Evolutionary conservation across 1,140 invertebrate genomes (phyloP).

Genomic region (Meloidogyne floridensis): DNA sequence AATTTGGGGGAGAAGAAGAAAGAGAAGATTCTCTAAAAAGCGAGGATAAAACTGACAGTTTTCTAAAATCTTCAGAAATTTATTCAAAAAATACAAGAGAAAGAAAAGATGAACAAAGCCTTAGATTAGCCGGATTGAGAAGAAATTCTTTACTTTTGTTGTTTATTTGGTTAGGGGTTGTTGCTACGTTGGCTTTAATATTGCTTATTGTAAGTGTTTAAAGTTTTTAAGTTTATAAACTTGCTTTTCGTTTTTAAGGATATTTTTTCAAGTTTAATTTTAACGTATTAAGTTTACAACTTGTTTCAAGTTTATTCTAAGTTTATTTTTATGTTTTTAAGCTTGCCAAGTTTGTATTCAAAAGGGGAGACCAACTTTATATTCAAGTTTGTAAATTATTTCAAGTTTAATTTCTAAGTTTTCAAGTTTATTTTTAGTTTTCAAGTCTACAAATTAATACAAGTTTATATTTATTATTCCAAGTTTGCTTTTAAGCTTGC

Average conservation of each 20-base stretch:
- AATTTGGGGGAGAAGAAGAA: not conserved
- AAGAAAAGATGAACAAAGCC: conserved; percentile 29
- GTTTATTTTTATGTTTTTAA: too few species aligned
- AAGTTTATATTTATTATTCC: not conserved
- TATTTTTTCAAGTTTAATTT: not conserved
- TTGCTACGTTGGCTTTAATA: conserved; percentile 43
- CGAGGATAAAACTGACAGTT: not conserved
- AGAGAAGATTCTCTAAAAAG: not conserved
- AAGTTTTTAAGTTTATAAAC: not conserved
- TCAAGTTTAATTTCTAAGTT: conserved; percentile 7
- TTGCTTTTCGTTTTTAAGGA: too few species aligned
- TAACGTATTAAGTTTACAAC: not conserved
- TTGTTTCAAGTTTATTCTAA: not conserved
- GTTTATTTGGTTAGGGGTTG: conserved; percentile 46
- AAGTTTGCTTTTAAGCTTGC: not conserved
- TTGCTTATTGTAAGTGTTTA: conserved; percentile 38
- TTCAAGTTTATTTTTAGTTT: not conserved
- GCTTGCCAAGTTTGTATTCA: not conserved
- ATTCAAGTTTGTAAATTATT: too few species aligned
- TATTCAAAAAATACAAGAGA: not conserved
- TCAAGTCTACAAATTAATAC: not conserved
- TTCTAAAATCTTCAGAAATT: not conserved
- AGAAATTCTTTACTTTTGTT: conserved; percentile 41
- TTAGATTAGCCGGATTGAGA: conserved; percentile 48
- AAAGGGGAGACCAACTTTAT: too few species aligned